phyloP scores from a whole-genome alignment of 1,140 invertebrate genomes.

The Neelides sp. region DNA sequence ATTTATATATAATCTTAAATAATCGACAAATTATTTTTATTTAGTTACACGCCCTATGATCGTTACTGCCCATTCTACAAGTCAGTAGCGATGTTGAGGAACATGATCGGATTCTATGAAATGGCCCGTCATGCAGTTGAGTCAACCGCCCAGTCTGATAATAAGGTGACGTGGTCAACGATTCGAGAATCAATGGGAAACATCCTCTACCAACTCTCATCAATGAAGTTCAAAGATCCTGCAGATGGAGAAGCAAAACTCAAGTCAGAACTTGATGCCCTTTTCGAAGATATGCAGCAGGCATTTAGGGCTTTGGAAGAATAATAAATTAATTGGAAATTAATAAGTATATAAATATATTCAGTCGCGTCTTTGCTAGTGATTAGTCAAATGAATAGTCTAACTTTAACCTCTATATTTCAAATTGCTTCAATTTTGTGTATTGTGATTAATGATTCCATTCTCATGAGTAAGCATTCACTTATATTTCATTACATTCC shows the following conservation, averaged over 20 bases:
- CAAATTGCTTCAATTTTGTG: no score
- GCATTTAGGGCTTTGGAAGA: conserved; percentile 98
- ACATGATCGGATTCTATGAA: conserved; percentile 98
- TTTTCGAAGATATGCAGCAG: conserved; percentile 87
- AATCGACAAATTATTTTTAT: conserved; percentile 32
- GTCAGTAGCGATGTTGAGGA: conserved; percentile 94
- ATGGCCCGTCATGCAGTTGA: conserved; percentile 94
- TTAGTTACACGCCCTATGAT: conserved; percentile 89
- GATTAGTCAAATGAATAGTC: no score
- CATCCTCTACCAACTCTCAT: conserved; percentile 91
- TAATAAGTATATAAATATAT: no score
- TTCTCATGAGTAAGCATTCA: no score
- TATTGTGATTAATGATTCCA: no score
- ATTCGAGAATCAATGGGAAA: conserved; percentile 94
- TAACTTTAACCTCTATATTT: no score
- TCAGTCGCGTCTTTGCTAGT: no score
- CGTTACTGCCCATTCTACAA: conserved; percentile 99
- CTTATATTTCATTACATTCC: no score
- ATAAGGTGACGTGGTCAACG: conserved; percentile 97
- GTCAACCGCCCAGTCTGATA: conserved; percentile 94
- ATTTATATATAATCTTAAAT: neutral
- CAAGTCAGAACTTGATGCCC: conserved; percentile 87
- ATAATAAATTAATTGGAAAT: no score
- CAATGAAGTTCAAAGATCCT: conserved; percentile 99
- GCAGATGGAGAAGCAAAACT: conserved; percentile 95